Base-by-base conservation (phyloP, 2,113 vertebrate species). In the Stomatorhinus ivindoensis region DNA sequence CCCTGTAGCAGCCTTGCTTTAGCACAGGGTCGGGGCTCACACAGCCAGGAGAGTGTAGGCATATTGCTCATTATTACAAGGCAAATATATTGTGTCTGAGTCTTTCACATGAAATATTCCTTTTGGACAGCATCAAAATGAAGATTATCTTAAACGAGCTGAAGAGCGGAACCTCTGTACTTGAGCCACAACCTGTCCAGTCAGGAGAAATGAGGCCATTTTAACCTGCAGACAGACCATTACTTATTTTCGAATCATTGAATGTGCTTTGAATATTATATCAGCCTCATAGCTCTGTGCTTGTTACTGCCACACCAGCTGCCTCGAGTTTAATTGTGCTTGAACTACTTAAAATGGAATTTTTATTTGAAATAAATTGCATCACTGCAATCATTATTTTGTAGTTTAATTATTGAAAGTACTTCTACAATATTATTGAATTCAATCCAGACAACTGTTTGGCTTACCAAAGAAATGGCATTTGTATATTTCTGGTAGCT, bases 251-350 rank as follows among this genome's bases (percentile, higher is more conserved):
- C 73, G 2, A 80, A 42, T 35, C 35, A 17, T 19, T 42, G 73
- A 80, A 80, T 80, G 35, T 80, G 35, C 73, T 80, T 80, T 80
- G 73, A 80, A 80, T 80, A 35, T 80, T 42, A 80, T 80, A 80
- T 80, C n/a, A 69, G n/a, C 3, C 61, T 31, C 61, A 31, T 17
- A 39, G 35, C 13, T 80, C 31, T 80, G 31, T 42, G 53, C 35
- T 39, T 87, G 19, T 87, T 35, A 87, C n/a, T 87, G 35, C 31
- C 73, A 42, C 31, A 42, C 13, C 35, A 19, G 35, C 73, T 35
- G 35, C 31, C 13, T 42, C 8, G 15, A 17, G 13, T 17, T 13
- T 39, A 76, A 76, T 39, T 76, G 69, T 35, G 27, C 31, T 76
- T 39, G 13, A 76, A 17, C 69, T 35, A 4, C 31, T 80, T 80